A percentile compares a stretch with the other conserved stretches of the same genome.
Conservation (phyloP, 1,140 invertebrate species). For the Adoxophyes honmai region DNA sequence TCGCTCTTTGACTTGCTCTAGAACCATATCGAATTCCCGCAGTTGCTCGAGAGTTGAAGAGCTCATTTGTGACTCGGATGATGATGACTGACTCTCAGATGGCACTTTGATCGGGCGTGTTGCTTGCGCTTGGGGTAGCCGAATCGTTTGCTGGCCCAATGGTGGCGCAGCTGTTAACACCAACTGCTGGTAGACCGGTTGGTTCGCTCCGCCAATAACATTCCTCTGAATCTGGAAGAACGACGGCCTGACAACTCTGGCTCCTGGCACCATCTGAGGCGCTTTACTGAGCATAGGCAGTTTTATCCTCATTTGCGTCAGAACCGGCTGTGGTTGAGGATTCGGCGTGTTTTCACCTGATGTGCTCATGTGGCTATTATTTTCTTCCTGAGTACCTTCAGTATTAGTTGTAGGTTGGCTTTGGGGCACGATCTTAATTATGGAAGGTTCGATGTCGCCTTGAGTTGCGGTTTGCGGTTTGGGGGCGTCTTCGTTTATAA, state of each 20-base stretch:
- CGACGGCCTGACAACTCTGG: slow-evolving; percentile 77
- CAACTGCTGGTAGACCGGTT: slow-evolving; percentile 72
- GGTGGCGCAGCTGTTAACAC: slow-evolving; percentile 70
- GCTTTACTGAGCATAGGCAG: slow-evolving; percentile 73
- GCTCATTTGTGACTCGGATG: slow-evolving; percentile 71
- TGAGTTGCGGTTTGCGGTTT: slow-evolving; percentile 52
- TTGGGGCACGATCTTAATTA: slow-evolving; percentile 72
- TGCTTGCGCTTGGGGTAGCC: slow-evolving; percentile 61
- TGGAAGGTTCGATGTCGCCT: slow-evolving; percentile 58
- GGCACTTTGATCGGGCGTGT: slow-evolving; percentile 48
- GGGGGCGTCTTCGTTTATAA: slow-evolving; percentile 55
- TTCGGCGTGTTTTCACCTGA: slow-evolving; percentile 42
- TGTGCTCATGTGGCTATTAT: slow-evolving; percentile 35
- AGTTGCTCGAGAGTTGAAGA: slow-evolving; percentile 85
- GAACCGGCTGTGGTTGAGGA: slow-evolving; percentile 62
- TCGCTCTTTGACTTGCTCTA: slow-evolving; percentile 88
- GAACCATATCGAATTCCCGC: slow-evolving; percentile 88
- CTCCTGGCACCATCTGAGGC: slow-evolving; percentile 66
- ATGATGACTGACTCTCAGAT: slow-evolving; percentile 48
- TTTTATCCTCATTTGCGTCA: slow-evolving; percentile 76
- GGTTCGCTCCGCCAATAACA: slow-evolving; percentile 73
- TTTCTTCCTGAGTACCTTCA: slow-evolving; percentile 52
- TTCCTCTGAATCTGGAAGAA: slow-evolving; percentile 79
- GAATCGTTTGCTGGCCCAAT: slow-evolving; percentile 66
- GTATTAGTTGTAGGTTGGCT: slow-evolving; percentile 33